Conservation (phyloP, 2,888 invertebrate species). For the Aproaerema taeniolella region DNA sequence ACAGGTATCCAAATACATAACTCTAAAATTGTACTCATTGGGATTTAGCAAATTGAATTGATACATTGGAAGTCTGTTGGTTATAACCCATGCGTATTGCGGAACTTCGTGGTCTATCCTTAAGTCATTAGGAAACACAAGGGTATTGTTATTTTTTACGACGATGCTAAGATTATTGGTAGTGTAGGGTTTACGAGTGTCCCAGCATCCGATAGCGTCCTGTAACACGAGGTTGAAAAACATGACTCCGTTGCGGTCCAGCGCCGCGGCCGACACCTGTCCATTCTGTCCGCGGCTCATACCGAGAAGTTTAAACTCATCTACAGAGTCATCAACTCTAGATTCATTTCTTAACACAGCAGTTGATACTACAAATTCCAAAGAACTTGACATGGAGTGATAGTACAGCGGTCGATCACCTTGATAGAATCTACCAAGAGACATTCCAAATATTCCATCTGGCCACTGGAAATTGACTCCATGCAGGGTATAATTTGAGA, state of each 20-base stretch:
- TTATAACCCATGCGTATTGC: conserved; percentile 86
- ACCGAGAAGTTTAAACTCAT: conserved; percentile 61
- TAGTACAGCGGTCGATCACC: conserved; percentile 84
- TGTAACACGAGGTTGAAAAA: conserved; percentile 88
- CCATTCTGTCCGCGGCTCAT: conserved; percentile 78
- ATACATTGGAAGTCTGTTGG: conserved; percentile 86
- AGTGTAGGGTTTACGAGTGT: conserved; percentile 84
- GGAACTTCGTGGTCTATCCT: conserved; percentile 84
- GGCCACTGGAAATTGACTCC: conserved; percentile 89
- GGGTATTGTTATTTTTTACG: conserved; percentile 78
- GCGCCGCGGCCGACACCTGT: conserved; percentile 86
- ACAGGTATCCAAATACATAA: conserved; percentile 81
- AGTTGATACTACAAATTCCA: conserved; percentile 85
- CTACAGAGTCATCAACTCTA: conserved; percentile 49
- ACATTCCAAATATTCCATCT: conserved; percentile 87
- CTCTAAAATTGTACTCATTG: conserved; percentile 83
- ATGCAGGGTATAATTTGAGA: conserved; percentile 85
- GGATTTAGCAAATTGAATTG: conserved; percentile 82
- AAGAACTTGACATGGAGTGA: conserved; percentile 89
- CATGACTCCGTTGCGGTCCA: conserved; percentile 86
- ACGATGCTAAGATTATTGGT: conserved; percentile 80
- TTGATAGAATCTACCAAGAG: conserved; percentile 76
- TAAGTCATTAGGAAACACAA: conserved; percentile 89
- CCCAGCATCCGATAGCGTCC: conserved; percentile 90
- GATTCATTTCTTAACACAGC: conserved; percentile 82